Evolutionary conservation across 2,888 invertebrate genomes (phyloP), one percentile per base, ranked within the genome.

Genomic region (Celastrina argiolus): DNA sequence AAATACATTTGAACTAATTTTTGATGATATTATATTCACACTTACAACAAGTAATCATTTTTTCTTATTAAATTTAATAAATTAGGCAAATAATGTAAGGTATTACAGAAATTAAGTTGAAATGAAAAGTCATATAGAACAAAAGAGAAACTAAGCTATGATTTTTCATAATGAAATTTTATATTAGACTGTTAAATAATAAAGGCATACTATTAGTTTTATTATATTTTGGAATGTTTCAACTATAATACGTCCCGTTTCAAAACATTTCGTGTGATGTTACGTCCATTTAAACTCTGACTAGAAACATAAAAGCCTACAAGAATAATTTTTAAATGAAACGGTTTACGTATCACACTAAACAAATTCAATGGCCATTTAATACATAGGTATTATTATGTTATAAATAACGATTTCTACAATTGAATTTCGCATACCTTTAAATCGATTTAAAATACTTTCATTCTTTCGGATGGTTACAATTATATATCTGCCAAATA

Each of bases 201-300:
- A 36, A 36, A 36, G 10, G 12, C 12, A 8, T 36, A 36, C 6
- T 51, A 7, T 22, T 51, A 18, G 10, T 51, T 51, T 18, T n/a
- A 22, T n/a, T 5, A 7, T 7, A 2, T 10, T 18, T 18, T 22
- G 7, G 22, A 10, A 51, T n/a, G 8, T 18, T 42, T 42, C n/a
- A n/a, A n/a, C n/a, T n/a, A 10, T 10, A 5, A 16, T 45, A 3
- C 45, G 45, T 18, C 14, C 14, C 8, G 3, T 41, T 1, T 4
- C 28, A n/a, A 31, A 31, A 14, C n/a, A 16, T 31, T 28, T 61
- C 61, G 61, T 61, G 61, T 39, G 18, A 61, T 39, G 61, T 61
- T 39, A 12, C 36, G 36, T 61, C 18, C 61, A 61, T 39, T 58
- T 61, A 14, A 22, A 51, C 51, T 51, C 51, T 26, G 26, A 51